Evolutionary conservation across 2,888 invertebrate species (phyloP).

Genomic region (Homarus gammarus): DNA sequence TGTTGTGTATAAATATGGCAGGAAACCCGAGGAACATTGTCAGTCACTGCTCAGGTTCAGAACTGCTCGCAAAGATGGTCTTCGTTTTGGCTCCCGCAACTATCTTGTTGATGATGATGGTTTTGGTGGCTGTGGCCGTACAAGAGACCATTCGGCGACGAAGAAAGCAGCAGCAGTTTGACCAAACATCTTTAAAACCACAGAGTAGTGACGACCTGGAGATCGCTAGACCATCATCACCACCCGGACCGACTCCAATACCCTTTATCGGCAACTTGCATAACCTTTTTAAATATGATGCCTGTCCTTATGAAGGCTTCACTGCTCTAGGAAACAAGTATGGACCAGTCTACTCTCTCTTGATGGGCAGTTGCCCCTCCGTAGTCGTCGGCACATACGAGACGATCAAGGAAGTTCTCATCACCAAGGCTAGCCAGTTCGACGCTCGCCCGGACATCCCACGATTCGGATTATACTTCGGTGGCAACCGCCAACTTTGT

Average conservation of each 20-base stretch:
- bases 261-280: constrained; percentile 75
- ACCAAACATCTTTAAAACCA: constrained; percentile 20
- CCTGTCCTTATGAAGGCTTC: constrained; percentile 75
- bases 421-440: constrained; percentile 85
- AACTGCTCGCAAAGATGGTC: constrained; percentile 64
- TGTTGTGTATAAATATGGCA: constrained; percentile 52
- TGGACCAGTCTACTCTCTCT: constrained; percentile 74
- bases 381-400: constrained; percentile 72
- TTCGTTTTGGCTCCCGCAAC: constrained; percentile 59
- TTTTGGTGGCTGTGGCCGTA: constrained; percentile 51
- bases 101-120: constrained; percentile 50
- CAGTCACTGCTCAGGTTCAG: constrained; percentile 63
- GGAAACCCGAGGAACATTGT: constrained; percentile 3
- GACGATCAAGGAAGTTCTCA: constrained; percentile 76
- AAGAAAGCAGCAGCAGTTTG: constrained; percentile 36
- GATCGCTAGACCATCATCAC: constrained; percentile 53
- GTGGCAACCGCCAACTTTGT: constrained; percentile 81
- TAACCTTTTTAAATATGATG: constrained; percentile 71
- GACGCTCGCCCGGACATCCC: constrained; percentile 90
- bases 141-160: constrained; percentile 50
- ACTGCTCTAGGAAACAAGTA: constrained; percentile 65
- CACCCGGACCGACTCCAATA: constrained; percentile 75
- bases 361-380: constrained; percentile 67
- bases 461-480: constrained; percentile 89
- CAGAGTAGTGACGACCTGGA: constrained; percentile 61